Evolutionary conservation across 2,797 vertebrate genomes (phyloP).

Genomic region (Helicolenus hilgendorfi): DNA sequence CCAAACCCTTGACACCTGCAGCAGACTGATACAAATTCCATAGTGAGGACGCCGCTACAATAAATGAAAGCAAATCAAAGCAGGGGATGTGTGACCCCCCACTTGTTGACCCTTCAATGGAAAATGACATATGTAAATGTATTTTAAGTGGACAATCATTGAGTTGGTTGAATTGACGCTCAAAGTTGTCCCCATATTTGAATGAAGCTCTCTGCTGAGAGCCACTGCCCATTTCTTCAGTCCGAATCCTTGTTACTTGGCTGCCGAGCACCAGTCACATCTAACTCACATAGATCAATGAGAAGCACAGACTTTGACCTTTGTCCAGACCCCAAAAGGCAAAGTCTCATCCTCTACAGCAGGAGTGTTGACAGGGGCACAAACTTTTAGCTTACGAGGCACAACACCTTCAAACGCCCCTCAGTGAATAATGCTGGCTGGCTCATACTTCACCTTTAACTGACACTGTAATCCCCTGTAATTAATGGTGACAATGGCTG

Average conservation of each 20-base stretch:
- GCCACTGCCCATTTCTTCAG: slow-evolving; percentile 33
- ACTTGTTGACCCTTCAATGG: neutral
- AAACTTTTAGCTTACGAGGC: slow-evolving; percentile 31
- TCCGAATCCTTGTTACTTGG: slow-evolving; percentile 61
- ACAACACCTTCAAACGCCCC: slow-evolving; percentile 46
- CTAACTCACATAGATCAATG: slow-evolving; percentile 56
- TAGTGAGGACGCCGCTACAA: neutral
- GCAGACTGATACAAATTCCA: slow-evolving; percentile 23
- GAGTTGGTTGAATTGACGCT: slow-evolving; percentile 28
- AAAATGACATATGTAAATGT: slow-evolving; percentile 16
- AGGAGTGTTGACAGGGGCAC: slow-evolving; percentile 40
- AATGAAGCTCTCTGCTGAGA: slow-evolving; percentile 22
- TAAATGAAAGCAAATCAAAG: slow-evolving; percentile 20
- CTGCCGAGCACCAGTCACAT: slow-evolving; percentile 60
- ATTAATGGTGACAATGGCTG: slow-evolving; percentile 78
- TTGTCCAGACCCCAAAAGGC: neutral
- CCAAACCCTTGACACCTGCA: slow-evolving; percentile 36
- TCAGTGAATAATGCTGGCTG: slow-evolving; percentile 19
- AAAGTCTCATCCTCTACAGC: slow-evolving; percentile 7
- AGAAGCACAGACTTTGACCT: slow-evolving; percentile 47
- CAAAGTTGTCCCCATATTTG: slow-evolving; percentile 58
- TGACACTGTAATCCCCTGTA: slow-evolving; percentile 83
- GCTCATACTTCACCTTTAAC: slow-evolving; percentile 70
- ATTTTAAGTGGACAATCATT: slow-evolving; percentile 36
- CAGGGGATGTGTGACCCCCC: neutral